Percentiles rank a stretch among this genome's conserved stretches.
These are phyloP conservation scores for Hyposoter didymator DNA, from an alignment of 2,888 invertebrate genomes.

Conservation along the genomic window DNA sequence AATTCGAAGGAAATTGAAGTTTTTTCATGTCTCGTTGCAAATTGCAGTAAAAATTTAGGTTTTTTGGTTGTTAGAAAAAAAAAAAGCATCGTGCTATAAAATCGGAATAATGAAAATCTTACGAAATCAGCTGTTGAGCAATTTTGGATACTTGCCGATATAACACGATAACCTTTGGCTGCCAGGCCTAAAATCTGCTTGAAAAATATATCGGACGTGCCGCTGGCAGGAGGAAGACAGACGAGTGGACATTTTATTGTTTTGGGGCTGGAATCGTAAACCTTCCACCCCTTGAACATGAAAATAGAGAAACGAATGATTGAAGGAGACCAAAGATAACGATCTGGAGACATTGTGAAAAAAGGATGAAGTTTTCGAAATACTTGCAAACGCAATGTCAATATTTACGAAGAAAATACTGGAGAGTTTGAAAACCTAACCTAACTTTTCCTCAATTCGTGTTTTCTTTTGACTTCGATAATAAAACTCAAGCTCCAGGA, in stretches of 20 bases:
- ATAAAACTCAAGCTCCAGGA: not conserved
- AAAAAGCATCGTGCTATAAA: not conserved
- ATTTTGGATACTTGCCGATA: constrained; percentile 86
- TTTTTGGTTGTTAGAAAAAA: not conserved
- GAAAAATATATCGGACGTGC: constrained; percentile 95
- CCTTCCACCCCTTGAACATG: constrained; percentile 88
- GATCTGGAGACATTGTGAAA: constrained; percentile 29
- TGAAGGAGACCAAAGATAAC: not conserved
- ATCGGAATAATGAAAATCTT: not conserved
- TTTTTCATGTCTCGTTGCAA: too few species aligned
- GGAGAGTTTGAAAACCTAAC: not conserved
- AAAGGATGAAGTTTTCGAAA: not conserved
- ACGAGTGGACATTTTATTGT: constrained; percentile 91
- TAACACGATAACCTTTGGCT: constrained; percentile 92
- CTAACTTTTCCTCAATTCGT: not conserved
- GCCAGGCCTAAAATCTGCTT: constrained; percentile 92
- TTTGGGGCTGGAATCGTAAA: constrained; percentile 95
- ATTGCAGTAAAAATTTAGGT: too few species aligned
- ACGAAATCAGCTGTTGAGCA: not conserved
- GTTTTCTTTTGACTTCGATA: not conserved
- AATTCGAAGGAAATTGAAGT: not conserved
- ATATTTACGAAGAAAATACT: not conserved
- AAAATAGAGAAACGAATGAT: constrained; percentile 79
- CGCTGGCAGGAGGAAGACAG: constrained; percentile 95
- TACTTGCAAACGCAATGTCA: not conserved